A percentile compares a stretch with the other conserved stretches of the same genome.
phyloP scores from a whole-genome alignment of 2,113 vertebrate genomes.

The Corvus cornix region DNA sequence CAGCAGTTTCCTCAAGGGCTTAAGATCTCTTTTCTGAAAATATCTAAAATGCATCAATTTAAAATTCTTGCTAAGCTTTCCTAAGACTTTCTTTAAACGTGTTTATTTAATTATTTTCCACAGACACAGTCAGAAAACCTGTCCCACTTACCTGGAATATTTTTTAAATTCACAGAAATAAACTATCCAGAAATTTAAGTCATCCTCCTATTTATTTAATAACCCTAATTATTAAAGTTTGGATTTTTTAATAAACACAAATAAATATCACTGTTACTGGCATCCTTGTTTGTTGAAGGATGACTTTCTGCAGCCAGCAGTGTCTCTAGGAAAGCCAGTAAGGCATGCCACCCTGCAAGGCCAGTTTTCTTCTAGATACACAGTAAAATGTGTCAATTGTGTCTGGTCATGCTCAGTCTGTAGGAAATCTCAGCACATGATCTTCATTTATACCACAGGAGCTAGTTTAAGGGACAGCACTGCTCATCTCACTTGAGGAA shows the following conservation, averaged over 20 bases:
- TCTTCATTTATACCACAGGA: not conserved
- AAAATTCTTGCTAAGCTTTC: not conserved
- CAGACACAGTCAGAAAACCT: not conserved
- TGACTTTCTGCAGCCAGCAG: not conserved
- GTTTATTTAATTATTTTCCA: not conserved
- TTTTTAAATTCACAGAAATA: not conserved
- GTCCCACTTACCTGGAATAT: not conserved
- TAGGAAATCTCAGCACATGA: not conserved
- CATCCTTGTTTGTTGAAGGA: not conserved
- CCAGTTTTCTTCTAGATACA: not conserved
- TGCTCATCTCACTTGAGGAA: not conserved
- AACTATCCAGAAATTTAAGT: not conserved
- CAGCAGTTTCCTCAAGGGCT: not conserved
- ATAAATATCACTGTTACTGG: not conserved
- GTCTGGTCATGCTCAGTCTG: not conserved
- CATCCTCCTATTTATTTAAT: not conserved
- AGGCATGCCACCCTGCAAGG: not conserved
- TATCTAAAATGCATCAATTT: not conserved
- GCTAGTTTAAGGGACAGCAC: not conserved
- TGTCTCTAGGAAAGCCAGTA: not conserved
- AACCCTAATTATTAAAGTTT: not conserved
- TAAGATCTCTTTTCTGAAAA: not conserved
- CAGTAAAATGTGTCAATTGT: rapidly evolving
- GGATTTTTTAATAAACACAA: not conserved
- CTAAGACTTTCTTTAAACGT: not conserved